Conservation (phyloP, 2,888 invertebrate species). For the Hyppa rectilinea region DNA sequence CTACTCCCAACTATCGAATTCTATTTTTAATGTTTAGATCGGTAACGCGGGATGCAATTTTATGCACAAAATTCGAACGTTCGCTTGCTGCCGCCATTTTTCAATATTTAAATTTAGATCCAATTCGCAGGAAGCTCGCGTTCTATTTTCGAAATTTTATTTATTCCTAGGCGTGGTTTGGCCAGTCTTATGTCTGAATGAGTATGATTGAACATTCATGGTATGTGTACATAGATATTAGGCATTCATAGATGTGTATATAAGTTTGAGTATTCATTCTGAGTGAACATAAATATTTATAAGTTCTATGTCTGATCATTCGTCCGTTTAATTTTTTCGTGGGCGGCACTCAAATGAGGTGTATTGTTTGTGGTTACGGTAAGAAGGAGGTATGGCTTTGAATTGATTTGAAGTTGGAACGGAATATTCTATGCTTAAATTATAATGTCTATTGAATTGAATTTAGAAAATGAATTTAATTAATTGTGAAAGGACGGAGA, state of each 20-base stretch:
- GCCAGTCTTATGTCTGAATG: slow-evolving; percentile 75
- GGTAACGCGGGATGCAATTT: slow-evolving; percentile 89
- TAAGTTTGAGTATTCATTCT: slow-evolving; percentile 44
- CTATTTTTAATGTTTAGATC: slow-evolving; percentile 90
- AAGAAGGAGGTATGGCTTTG: slow-evolving; percentile 19
- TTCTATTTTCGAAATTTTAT: slow-evolving; percentile 87
- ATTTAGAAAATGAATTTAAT: slow-evolving; percentile 2
- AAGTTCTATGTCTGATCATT: slow-evolving; percentile 56
- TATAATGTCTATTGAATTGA: slow-evolving; percentile 8
- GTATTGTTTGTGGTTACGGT: slow-evolving; percentile 34
- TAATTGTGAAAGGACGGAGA: background rate
- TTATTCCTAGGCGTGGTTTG: slow-evolving; percentile 86
- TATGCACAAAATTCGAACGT: slow-evolving; percentile 86
- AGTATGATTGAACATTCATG: slow-evolving; percentile 57
- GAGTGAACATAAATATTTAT: slow-evolving; percentile 60
- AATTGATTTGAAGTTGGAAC: slow-evolving; percentile 30
- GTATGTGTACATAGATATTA: slow-evolving; percentile 49
- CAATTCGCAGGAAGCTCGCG: slow-evolving; percentile 84
- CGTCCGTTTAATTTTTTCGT: slow-evolving; percentile 63
- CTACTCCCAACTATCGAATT: slow-evolving; percentile 79
- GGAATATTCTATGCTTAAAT: background rate
- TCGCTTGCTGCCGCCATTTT: slow-evolving; percentile 83
- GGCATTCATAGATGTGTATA: slow-evolving; percentile 29
- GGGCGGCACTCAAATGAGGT: slow-evolving; percentile 49
- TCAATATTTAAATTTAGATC: slow-evolving; percentile 85